Base-by-base conservation (phyloP, 2,113 vertebrate species). In the Bufo bufo region DNA sequence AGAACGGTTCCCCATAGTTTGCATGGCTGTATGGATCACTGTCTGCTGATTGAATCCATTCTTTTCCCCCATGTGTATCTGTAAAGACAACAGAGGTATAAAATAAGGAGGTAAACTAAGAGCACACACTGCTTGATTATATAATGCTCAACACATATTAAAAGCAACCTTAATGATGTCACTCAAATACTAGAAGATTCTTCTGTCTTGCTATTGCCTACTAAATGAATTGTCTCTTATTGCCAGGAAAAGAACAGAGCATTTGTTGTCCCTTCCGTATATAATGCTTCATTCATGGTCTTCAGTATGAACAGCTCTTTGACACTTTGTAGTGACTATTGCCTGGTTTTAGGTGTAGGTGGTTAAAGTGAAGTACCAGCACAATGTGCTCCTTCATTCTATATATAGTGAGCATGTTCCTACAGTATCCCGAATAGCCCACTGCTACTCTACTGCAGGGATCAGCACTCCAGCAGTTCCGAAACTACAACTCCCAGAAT, bases 251-350 rank as follows among this genome's bases (percentile, higher is more conserved):
- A 81, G 59, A 82, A 82, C 59, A 63, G 80, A 63, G 33, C 43
- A 17, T 16, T 59, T 14, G 8, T 81, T 81, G 56, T 82, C 7
- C 12, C 1, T 11, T 6, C 4, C 45, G 33, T 20, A 82, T 61
- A 82, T 63, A 82, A 82, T 82, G 80, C 58, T 65, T 49, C 80
- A 49, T 82, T 82, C 80, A 82, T 61, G n/a, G 19, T 65, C 80
- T 50, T 61, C 79, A 1, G 4, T 82, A 45, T 81, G 59, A 82
- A 20, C 45, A 82, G 17, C 59, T 17, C 72, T 75, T 75, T 75
- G 72, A 50, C 17, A 75, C 72, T 75, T 17, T 50, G 72, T 74
- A 74, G 71, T 75, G 72, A 49, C 72, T 75, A 75, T 75, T 75
- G 77, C 11, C n/a, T 33, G 7, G 19, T 14, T 52, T 78, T 54